Evolutionary conservation across 1,140 invertebrate genomes (phyloP).

Genomic region (Penaeus vannamei): DNA sequence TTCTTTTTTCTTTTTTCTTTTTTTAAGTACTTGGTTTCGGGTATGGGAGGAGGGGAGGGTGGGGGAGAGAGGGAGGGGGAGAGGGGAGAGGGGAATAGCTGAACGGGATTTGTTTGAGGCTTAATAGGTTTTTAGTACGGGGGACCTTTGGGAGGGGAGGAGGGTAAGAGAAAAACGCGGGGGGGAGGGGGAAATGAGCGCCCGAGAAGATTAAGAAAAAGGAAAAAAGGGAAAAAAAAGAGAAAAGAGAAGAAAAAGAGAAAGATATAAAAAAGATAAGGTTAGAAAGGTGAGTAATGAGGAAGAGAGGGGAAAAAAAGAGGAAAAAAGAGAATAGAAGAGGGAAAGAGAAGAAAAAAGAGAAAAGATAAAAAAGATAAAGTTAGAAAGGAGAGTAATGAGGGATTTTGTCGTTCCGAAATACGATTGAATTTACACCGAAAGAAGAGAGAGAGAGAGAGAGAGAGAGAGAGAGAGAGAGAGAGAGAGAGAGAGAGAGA

Average conservation of each 20-base stretch:
- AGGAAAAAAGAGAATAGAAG: not conserved
- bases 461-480: too few relatives aligned
- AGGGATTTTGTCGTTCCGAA: too few relatives aligned
- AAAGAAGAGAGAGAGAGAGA: too few relatives aligned
- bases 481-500: too few relatives aligned
- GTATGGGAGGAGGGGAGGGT: too few relatives aligned
- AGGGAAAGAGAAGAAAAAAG: too few relatives aligned
- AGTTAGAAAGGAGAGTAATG: too few relatives aligned
- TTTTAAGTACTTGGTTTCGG: too few relatives aligned
- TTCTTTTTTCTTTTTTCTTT: too few relatives aligned
- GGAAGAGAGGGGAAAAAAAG: not conserved
- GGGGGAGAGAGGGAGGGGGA: not conserved
- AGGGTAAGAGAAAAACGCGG: not conserved
- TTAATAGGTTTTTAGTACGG: slow-evolving; percentile 39
- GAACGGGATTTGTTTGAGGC: not conserved
- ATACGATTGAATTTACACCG: too few relatives aligned
- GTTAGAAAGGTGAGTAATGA: not conserved
- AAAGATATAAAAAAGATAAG: slow-evolving; percentile 34
- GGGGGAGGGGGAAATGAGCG: not conserved
- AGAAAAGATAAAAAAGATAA: too few relatives aligned
- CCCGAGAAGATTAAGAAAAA: not conserved
- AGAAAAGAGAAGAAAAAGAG: slow-evolving; percentile 18
- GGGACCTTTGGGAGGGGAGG: not conserved
- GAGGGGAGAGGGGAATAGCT: not conserved
- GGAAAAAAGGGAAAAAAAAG: slow-evolving; percentile 1